Conservation (phyloP, 2,797 vertebrate genomes). For the Margarornis squamiger region DNA sequence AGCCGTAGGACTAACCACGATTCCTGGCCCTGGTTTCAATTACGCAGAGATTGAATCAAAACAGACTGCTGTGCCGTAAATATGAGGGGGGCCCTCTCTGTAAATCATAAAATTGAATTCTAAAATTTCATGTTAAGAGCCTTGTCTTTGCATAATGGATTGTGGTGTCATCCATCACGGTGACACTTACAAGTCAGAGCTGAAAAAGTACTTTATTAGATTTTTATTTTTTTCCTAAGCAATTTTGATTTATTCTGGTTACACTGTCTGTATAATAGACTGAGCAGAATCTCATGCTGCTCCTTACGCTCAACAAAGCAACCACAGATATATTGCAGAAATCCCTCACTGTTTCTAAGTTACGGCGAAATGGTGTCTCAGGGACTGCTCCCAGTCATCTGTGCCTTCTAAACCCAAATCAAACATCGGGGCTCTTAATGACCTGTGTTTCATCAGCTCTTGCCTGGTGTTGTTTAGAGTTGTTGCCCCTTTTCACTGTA, state of each 20-base stretch:
- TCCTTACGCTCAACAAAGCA: background rate
- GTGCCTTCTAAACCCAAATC: constrained; percentile 8
- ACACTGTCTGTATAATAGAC: background rate
- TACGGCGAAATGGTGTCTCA: constrained; percentile 1
- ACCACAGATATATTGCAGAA: background rate
- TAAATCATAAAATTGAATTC: constrained; percentile 37
- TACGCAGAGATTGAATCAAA: constrained; percentile 21
- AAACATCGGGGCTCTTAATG: background rate
- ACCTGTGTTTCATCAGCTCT: background rate
- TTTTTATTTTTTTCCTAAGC: background rate
- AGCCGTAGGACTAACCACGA: background rate
- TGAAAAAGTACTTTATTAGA: constrained; percentile 57
- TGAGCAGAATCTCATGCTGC: background rate
- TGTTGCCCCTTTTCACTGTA: constrained; percentile 28
- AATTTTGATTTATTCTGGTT: constrained; percentile 47
- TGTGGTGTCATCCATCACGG: constrained; percentile 19
- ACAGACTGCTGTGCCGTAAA: background rate
- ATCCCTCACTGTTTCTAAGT: background rate
- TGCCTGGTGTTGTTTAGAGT: background rate
- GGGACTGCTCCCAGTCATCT: constrained; percentile 16
- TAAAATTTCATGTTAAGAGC: constrained; percentile 62
- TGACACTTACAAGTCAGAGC: constrained; percentile 68
- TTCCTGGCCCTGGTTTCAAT: constrained; percentile 51
- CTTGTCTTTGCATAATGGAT: constrained; percentile 62
- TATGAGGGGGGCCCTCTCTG: background rate